These are phyloP conservation scores for Drosophila buzzatii DNA, from an alignment of 2,888 invertebrate species.

Conservation along the genomic window DNA sequence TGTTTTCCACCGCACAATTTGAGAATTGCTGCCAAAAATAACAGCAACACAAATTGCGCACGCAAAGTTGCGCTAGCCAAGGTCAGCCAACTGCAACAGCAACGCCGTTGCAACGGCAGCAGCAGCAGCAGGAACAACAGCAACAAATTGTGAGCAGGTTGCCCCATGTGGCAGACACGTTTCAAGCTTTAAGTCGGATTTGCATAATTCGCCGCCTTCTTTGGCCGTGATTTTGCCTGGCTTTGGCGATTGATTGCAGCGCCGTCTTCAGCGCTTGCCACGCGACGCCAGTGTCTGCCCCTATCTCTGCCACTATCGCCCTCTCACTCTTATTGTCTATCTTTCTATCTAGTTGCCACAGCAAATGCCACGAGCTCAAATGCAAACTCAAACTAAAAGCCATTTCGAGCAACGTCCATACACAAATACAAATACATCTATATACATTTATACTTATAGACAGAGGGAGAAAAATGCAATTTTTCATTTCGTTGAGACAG, in stretches of 20 bases:
- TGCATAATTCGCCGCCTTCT: constrained; percentile 60
- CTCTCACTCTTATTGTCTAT: neutral
- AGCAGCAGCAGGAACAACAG: neutral
- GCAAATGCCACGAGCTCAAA: constrained; percentile 9
- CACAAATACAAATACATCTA: neutral
- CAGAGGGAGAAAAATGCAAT: neutral
- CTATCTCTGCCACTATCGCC: neutral
- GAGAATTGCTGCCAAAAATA: constrained; percentile 66
- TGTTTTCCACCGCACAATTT: constrained; percentile 51
- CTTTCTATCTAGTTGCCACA: constrained; percentile 10
- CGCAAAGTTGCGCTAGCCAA: constrained; percentile 65
- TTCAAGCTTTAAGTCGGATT: constrained; percentile 46
- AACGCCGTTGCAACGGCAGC: neutral
- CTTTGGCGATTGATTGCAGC: constrained; percentile 58
- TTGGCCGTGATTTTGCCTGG: constrained; percentile 49
- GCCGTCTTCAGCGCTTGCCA: constrained; percentile 32
- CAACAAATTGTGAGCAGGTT: neutral
- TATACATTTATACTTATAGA: neutral
- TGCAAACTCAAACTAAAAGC: constrained; percentile 5
- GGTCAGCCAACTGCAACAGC: constrained; percentile 42
- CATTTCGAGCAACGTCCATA: constrained; percentile 1
- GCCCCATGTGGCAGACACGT: constrained; percentile 19
- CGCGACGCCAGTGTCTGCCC: constrained; percentile 7
- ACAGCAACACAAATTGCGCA: constrained; percentile 69
- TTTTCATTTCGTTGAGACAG: neutral